phyloP scores from a whole-genome alignment of 2,797 vertebrate genomes.

The Gila robusta region DNA sequence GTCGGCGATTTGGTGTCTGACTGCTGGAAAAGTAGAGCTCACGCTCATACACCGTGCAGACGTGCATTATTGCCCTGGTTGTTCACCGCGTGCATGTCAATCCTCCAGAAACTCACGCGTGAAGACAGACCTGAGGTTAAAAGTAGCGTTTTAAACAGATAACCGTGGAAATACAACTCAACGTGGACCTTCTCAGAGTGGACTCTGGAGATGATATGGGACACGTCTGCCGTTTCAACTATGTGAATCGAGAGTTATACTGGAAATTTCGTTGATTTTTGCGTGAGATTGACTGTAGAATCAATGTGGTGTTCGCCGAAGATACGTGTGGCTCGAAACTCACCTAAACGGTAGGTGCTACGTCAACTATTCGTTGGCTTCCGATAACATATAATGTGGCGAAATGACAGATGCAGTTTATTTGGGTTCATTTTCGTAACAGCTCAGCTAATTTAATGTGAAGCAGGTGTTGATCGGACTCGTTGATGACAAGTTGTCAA shows the following conservation, averaged over 20 bases:
- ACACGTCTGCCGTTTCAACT: not conserved
- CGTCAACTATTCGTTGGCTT: not conserved
- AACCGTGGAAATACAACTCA: constrained; percentile 23
- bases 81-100: constrained; percentile 29
- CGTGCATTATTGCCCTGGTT: not conserved
- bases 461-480: constrained; percentile 69
- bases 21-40: constrained; percentile 23
- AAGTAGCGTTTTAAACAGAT: constrained; percentile 8
- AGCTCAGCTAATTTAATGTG: constrained; percentile 34
- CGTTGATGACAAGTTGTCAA: constrained; percentile 50
- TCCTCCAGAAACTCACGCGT: constrained; percentile 19
- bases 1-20: not conserved
- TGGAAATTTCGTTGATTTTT: constrained; percentile 22
- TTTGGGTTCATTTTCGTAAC: not conserved
- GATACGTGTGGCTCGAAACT: constrained; percentile 84
- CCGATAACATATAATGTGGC: not conserved
- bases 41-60: constrained; percentile 9
- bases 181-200: constrained; percentile 6
- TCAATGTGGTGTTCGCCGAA: constrained; percentile 83
- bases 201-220: constrained; percentile 15
- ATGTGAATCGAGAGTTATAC: not conserved
- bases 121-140: not conserved
- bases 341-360: constrained; percentile 82
- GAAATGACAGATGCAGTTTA: constrained; percentile 72
- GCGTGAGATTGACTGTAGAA: constrained; percentile 65